Evolutionary conservation across 2,797 vertebrate species (phyloP).

Genomic region (Gobio occitaniae): DNA sequence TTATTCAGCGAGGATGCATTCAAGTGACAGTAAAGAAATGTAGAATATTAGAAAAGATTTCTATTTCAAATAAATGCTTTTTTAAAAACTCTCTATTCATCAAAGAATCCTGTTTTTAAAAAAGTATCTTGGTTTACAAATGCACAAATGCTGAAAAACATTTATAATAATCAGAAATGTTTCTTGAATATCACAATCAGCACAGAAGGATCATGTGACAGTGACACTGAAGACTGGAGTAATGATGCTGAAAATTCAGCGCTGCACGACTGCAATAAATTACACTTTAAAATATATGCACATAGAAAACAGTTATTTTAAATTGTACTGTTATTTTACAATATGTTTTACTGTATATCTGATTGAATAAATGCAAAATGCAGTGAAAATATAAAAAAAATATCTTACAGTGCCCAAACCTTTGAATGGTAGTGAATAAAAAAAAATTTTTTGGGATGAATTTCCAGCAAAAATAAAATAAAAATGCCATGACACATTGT

Average conservation of each 20-base stretch:
- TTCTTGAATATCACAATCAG: not conserved
- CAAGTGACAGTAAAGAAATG: not conserved
- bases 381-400: not conserved
- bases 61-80: not conserved
- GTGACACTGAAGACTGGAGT: not conserved
- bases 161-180: not conserved
- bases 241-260: not conserved
- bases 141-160: not conserved
- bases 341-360: not conserved
- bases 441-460: not conserved
- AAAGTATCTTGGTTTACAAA: not conserved
- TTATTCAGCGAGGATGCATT: not conserved
- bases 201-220: not conserved
- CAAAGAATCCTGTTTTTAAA: not conserved
- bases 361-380: not conserved
- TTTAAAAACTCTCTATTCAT: not conserved
- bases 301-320: not conserved
- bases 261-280: too few species aligned
- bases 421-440: not conserved
- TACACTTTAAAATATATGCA: not conserved
- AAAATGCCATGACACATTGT: not conserved
- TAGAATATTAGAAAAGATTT: not conserved
- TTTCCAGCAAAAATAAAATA: not conserved
- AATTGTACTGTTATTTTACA: not conserved
- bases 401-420: not conserved